These are phyloP conservation scores for Alectura lathami DNA, from an alignment of 2,113 vertebrate species.

Conservation along the genomic window DNA sequence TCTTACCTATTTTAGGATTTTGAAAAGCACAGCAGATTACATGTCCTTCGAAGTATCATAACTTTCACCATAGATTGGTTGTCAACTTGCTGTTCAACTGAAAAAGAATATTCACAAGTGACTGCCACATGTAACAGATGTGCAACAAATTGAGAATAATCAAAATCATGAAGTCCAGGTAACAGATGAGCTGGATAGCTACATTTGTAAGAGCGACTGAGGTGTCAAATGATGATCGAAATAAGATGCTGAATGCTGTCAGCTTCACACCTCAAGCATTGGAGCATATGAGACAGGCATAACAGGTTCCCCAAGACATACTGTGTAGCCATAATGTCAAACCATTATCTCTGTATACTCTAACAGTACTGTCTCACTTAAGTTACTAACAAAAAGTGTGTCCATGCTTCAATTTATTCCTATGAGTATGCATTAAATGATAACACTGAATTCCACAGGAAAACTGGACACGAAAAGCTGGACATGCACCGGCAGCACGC, in stretches of 20 bases:
- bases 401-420: neutral
- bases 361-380: neutral
- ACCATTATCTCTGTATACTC: neutral
- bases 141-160: neutral
- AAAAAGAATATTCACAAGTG: neutral
- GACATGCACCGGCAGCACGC: too few relatives aligned
- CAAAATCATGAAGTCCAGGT: neutral
- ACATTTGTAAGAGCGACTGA: neutral
- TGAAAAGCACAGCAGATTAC: constrained; percentile 70
- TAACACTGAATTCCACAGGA: neutral
- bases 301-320: neutral
- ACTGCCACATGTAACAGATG: neutral
- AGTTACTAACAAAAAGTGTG: fast-evolving
- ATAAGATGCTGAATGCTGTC: neutral
- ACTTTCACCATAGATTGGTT: neutral
- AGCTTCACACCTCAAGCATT: neutral
- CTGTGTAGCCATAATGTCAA: neutral
- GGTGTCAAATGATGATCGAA: neutral
- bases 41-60: neutral
- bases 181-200: neutral
- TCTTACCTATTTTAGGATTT: constrained; percentile 22
- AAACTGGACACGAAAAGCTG: too few relatives aligned
- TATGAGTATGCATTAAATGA: neutral
- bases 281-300: neutral
- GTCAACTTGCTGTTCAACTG: neutral